phyloP scores from a whole-genome alignment of 2,113 vertebrate genomes.

The Limnothrissa miodon region DNA sequence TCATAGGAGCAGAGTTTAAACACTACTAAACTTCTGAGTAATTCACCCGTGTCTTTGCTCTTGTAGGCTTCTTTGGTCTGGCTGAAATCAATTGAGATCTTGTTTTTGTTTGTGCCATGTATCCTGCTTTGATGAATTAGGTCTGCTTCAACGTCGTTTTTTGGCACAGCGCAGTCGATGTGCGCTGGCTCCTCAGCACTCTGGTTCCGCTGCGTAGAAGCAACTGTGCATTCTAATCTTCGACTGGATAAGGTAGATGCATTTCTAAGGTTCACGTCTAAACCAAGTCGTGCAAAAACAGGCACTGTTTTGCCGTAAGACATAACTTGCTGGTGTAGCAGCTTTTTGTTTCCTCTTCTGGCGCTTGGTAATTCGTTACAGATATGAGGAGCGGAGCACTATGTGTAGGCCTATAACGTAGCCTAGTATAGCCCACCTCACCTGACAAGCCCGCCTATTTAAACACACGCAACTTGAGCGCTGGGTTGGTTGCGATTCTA shows the following conservation, averaged over 20 bases:
- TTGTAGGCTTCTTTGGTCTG: constrained; percentile 71
- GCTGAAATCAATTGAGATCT: constrained; percentile 64
- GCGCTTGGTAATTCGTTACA: too few species aligned
- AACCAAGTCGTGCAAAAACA: constrained; percentile 34
- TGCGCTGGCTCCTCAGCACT: not conserved
- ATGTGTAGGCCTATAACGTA: too few species aligned
- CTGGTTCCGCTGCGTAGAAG: constrained; percentile 19
- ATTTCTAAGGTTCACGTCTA: constrained; percentile 27
- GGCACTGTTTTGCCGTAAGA: constrained; percentile 46
- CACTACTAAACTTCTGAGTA: constrained; percentile 72
- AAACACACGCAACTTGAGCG: not conserved
- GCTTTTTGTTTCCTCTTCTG: not conserved
- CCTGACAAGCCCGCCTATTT: constrained; percentile 14
- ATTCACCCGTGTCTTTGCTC: constrained; percentile 77
- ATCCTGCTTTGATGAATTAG: constrained; percentile 24
- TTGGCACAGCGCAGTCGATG: not conserved
- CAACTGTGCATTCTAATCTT: constrained; percentile 48
- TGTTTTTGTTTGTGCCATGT: constrained; percentile 20
- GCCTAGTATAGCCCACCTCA: too few species aligned
- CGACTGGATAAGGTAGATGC: constrained; percentile 15
- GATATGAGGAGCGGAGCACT: not conserved
- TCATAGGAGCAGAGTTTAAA: constrained; percentile 73
- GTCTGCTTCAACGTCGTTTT: not conserved
- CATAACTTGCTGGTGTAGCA: constrained; percentile 39
- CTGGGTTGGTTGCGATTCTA: constrained; percentile 27